Conservation (phyloP, 1,140 invertebrate genomes). For the Belonocnema kinseyi region DNA sequence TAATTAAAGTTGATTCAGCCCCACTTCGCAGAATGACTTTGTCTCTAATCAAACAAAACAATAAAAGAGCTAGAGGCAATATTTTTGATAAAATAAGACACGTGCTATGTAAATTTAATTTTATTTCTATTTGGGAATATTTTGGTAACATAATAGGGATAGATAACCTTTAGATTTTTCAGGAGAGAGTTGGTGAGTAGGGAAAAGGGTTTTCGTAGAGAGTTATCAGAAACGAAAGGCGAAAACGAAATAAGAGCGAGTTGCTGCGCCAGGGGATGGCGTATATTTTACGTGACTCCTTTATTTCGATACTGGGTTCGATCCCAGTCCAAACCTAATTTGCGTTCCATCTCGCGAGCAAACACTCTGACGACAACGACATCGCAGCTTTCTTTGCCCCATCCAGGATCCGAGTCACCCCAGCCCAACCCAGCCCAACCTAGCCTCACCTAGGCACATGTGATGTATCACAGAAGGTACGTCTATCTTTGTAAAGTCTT, state of each 20-base stretch:
- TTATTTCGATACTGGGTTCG: slow-evolving; percentile 72
- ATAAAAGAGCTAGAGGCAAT: no score
- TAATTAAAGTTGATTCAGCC: no score
- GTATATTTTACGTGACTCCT: slow-evolving; percentile 69
- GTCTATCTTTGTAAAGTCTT: slow-evolving; percentile 45
- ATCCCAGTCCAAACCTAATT: slow-evolving; percentile 72
- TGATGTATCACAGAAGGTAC: slow-evolving; percentile 39
- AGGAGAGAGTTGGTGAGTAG: not conserved
- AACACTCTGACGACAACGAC: slow-evolving; percentile 60
- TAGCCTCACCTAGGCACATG: slow-evolving; percentile 37
- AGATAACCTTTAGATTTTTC: no score
- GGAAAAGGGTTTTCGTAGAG: slow-evolving; percentile 8
- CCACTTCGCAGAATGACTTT: no score
- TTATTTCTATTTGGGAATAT: no score
- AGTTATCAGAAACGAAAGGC: slow-evolving; percentile 39
- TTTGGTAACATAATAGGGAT: no score
- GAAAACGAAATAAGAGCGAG: slow-evolving; percentile 37
- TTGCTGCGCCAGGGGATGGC: slow-evolving; percentile 44
- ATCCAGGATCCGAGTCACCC: slow-evolving; percentile 17
- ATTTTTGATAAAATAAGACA: no score
- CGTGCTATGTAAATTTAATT: no score
- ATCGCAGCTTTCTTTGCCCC: slow-evolving; percentile 38
- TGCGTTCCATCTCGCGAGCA: slow-evolving; percentile 72
- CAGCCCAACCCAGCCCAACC: not conserved
- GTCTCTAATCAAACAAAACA: no score